Conservation (phyloP, 2,797 vertebrate species). For the Silurus lanzhouensis region DNA sequence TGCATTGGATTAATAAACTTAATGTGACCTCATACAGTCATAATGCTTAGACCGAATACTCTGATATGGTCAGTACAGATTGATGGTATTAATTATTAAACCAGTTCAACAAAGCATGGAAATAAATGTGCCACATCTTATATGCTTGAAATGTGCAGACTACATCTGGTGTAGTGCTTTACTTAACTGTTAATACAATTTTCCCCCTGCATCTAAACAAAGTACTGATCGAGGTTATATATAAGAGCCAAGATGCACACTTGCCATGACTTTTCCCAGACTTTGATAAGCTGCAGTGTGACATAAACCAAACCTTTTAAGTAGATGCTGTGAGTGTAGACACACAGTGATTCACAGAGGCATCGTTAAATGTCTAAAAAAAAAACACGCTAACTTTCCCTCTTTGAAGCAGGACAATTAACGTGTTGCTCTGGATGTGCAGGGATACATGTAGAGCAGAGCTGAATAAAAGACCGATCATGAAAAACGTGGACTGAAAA, state of each 20-base stretch:
- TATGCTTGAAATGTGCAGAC: neutral
- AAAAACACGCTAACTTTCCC: neutral
- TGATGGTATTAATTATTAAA: neutral
- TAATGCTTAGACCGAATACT: neutral
- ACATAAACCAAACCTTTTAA: conserved; percentile 14
- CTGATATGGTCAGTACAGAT: neutral
- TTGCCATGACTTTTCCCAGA: neutral
- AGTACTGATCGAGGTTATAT: neutral
- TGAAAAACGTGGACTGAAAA: neutral
- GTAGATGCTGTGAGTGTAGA: neutral
- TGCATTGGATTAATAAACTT: neutral
- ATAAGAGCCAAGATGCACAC: neutral
- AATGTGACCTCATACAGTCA: neutral
- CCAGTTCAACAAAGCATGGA: neutral
- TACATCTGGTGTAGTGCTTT: neutral
- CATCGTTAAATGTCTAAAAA: neutral
- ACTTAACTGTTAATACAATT: neutral
- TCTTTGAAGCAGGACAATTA: neutral
- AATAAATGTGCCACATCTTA: neutral
- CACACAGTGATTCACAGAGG: neutral
- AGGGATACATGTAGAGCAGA: neutral
- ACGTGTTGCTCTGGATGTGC: neutral
- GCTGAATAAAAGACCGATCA: neutral
- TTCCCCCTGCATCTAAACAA: neutral
- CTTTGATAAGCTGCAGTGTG: neutral